Base-by-base conservation (phyloP, 2,888 invertebrate genomes). In the Argyra leucocephala region DNA sequence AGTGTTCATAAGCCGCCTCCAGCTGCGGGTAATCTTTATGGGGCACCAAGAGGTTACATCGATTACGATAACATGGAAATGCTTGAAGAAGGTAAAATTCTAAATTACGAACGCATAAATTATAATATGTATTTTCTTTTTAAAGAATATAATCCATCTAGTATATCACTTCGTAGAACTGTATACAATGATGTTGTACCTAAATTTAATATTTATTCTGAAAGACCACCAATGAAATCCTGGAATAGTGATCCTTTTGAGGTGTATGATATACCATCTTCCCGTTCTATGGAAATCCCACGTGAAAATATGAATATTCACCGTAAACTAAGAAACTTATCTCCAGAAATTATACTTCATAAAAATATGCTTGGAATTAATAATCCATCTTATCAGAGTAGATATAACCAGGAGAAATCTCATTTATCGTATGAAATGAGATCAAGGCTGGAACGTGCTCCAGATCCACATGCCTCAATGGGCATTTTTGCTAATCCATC, bases 1-100 rank as follows among this genome's bases (percentile, higher is more conserved):
- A 57, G 22, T n/a, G 37, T 69, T 2, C 22, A 63, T 4, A n/a
- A n/a, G n/a, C n/a, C n/a, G n/a, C n/a, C n/a, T n/a, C n/a, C n/a
- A n/a, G 66, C 48, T 65, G 67, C 59, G 12, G 64, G 36, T 31
- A 67, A 18, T 15, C 65, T 71, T 22, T 69, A 72, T 62, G 72
- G 72, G 24, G 73, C 75, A 2, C 78, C 78, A 23, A 75, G 75
- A 7, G 78, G 78, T 21, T 79, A 79, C 66, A 72, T 79, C 6
- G 79, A 79, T 64, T 77, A 78, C 61, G 79, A 79, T 65, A 78
- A 79, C 64, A 79, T 79, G 79, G 75, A 77, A 48, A 68, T 75
- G 24, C 69, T 76, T 65, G 79, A 80, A 67, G 75, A 78, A 67
- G 78, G 79, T 76, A 69, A 71, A 70, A 69, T 31, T 31, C 10